These are phyloP conservation scores for Nomia melanderi DNA, from an alignment of 1,140 invertebrate genomes.

Conservation along the genomic window DNA sequence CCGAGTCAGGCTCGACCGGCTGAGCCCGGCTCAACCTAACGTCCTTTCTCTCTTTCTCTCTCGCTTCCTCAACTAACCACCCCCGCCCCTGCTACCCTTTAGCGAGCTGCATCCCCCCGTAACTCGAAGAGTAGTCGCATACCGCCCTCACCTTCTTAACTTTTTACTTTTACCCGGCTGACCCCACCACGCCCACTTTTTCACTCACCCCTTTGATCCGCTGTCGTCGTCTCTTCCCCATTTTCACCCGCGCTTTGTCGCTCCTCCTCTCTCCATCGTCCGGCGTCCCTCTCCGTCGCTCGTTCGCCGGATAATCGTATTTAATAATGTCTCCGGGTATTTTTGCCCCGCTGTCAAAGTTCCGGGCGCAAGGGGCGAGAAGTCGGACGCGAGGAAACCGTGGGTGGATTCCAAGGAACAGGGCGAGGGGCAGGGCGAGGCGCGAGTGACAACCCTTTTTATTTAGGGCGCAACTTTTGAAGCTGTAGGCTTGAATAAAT, in stretches of 20 bases:
- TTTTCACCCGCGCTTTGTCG: neutral
- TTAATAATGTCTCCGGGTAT: constrained; percentile 79
- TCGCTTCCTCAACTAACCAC: neutral
- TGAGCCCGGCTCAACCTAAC: constrained; percentile 67
- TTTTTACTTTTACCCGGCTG: constrained; percentile 71
- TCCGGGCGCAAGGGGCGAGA: constrained; percentile 48
- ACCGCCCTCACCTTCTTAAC: constrained; percentile 59
- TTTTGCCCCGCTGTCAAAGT: constrained; percentile 76
- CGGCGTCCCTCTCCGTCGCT: neutral
- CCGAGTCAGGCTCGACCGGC: constrained; percentile 70
- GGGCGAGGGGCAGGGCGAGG: constrained; percentile 29
- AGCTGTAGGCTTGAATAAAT: constrained; percentile 75
- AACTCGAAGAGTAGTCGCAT: constrained; percentile 56
- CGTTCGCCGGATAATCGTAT: constrained; percentile 76
- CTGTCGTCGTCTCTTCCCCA: neutral
- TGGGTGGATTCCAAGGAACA: neutral
- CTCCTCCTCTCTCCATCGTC: constrained; percentile 8
- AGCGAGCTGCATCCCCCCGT: constrained; percentile 40
- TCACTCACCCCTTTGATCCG: constrained; percentile 46
- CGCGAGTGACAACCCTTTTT: constrained; percentile 79
- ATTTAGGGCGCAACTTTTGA: constrained; percentile 78
- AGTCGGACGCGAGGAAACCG: constrained; percentile 49
- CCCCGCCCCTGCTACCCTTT: constrained; percentile 43
- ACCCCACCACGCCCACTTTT: constrained; percentile 50
- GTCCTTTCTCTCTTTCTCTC: constrained; percentile 23